Percentiles rank a stretch among this genome's conserved stretches.
These are phyloP conservation scores for Rhegmatorhina hoffmannsi DNA, from an alignment of 2,113 vertebrate genomes.

Conservation along the genomic window DNA sequence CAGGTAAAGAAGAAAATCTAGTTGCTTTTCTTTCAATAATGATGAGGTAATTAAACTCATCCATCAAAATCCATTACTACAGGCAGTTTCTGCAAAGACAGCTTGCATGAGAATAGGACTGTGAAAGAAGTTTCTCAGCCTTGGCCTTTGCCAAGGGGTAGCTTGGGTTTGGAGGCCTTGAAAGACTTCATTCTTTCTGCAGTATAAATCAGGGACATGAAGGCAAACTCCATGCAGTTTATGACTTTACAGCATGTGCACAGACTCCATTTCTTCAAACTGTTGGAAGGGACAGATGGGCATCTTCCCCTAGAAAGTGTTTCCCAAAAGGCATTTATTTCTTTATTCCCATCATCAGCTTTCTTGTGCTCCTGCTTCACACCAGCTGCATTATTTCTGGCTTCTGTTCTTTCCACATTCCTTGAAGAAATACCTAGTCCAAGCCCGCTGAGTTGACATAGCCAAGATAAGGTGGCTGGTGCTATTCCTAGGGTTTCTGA, in stretches of 20 bases:
- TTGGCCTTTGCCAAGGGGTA: not conserved
- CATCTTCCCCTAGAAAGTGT: not conserved
- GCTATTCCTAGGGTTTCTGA: not conserved
- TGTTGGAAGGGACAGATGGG: not conserved
- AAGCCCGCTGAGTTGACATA: not conserved
- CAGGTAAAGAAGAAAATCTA: not conserved
- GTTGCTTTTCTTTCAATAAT: not conserved
- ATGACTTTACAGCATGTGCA: not conserved
- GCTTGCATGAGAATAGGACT: not conserved
- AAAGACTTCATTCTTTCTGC: not conserved
- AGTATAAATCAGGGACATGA: not conserved
- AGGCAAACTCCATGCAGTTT: accelerated
- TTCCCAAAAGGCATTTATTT: not conserved
- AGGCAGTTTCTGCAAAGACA: not conserved
- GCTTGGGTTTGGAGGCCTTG: not conserved
- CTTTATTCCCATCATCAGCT: not conserved
- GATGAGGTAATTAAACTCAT: not conserved
- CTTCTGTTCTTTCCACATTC: not conserved
- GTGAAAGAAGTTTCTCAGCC: not conserved
- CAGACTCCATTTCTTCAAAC: not conserved
- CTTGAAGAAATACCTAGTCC: not conserved
- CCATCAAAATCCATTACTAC: not conserved
- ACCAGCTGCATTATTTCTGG: not conserved
- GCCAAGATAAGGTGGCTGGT: not conserved
- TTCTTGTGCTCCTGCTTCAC: not conserved